Evolutionary conservation across 2,888 invertebrate genomes (phyloP), one percentile per base, ranked within the genome.

Genomic region (Steinernema scapterisci): DNA sequence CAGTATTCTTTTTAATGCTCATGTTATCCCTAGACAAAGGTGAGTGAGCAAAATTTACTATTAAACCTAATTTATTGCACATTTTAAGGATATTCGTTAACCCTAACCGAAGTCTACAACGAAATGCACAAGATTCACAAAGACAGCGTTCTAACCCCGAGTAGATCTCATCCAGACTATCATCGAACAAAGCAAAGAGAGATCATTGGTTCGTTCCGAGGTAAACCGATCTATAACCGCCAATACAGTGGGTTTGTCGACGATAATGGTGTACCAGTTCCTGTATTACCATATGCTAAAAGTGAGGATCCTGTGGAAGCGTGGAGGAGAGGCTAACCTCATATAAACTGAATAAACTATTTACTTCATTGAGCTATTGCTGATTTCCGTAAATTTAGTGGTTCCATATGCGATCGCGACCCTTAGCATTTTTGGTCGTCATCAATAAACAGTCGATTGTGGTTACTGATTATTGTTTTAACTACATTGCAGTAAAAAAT

Each of bases 241-340:
- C 63, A 63, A 16, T 16, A 63, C 63, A 63, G 63, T 19, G 63
- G 63, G 7, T 63, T 63, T 38, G 19, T 63, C 63, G 63, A 63
- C 31, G 63, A 63, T 19, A 63, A 63, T 38, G 63, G 63, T n/a
- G 63, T 63, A 9, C 63, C 63, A 16, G 63, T 63, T 16, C 63
- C 63, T 38, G 63, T 63, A 5, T 19, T 63, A 25, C 63, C 63
- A 6, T 63, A 63, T n/a, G 63, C 63, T 7, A 63, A 63, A 38
- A 63, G 31, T 19, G 63, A 63, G 9, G 63, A 63, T 25, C 21
- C 21, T 27, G 16, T 16, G 1, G 16, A 63, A 5, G 9, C 63
- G 5, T 63, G 63, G 63, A 63, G 63, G 19, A 9, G 63, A 63
- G 63, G 63, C 13, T 63, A 38, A 31, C 3, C 3, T 38, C 3